phyloP scores from a whole-genome alignment of 2,113 vertebrate species.

The Hypomesus transpacificus region DNA sequence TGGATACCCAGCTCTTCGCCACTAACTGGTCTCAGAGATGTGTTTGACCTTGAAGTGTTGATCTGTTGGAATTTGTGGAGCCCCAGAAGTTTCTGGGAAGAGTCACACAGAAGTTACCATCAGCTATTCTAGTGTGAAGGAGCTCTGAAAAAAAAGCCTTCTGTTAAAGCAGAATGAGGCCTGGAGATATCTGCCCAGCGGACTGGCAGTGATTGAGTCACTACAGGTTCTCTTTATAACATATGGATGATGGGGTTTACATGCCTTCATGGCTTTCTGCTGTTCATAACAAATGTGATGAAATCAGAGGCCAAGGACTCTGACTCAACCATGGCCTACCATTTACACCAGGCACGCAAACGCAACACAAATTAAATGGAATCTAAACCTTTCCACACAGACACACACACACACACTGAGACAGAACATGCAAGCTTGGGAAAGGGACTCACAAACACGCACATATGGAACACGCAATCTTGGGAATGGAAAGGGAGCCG shows the following conservation, averaged over 20 bases:
- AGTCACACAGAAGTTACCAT: too few relatives aligned
- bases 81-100: too few relatives aligned
- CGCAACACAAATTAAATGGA: neutral
- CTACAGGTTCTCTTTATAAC: constrained; percentile 21
- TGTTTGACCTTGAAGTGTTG: too few relatives aligned
- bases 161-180: too few relatives aligned
- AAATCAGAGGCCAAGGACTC: constrained; percentile 40
- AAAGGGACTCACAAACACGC: constrained; percentile 1
- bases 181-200: too few relatives aligned
- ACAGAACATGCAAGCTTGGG: constrained; percentile 1
- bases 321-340: constrained; percentile 47
- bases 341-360: constrained; percentile 5
- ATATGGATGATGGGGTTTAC: constrained; percentile 39
- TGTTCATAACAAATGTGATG: constrained; percentile 48
- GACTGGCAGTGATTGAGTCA: constrained; percentile 29
- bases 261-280: constrained; percentile 26
- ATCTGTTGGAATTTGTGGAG: too few relatives aligned
- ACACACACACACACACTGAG: neutral
- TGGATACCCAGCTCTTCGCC: too few relatives aligned
- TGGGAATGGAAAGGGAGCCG: constrained; percentile 27
- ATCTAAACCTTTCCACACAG: too few relatives aligned
- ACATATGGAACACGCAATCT: neutral
- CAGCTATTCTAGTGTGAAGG: too few relatives aligned
- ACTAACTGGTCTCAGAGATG: too few relatives aligned
- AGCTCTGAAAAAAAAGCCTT: too few relatives aligned